These are phyloP conservation scores for Eupithecia dodoneata DNA, from an alignment of 2,888 invertebrate genomes.

Conservation along the genomic window DNA sequence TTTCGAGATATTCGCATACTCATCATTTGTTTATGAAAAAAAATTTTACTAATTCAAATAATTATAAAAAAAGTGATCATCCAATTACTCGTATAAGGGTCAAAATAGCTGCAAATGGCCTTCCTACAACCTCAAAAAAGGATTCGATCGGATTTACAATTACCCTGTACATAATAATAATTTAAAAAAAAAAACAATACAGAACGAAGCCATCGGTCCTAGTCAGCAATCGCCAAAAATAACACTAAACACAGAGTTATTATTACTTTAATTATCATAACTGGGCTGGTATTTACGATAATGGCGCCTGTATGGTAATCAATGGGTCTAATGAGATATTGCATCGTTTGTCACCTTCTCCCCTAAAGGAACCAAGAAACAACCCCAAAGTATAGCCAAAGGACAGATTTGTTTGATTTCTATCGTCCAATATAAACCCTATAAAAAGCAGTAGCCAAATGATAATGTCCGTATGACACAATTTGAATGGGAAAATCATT, in stretches of 20 bases:
- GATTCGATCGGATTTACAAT: too few relatives aligned
- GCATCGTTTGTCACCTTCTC: constrained; percentile 26
- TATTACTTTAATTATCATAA: constrained; percentile 31
- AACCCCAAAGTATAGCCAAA: background rate
- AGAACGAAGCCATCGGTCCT: background rate
- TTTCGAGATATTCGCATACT: too few relatives aligned
- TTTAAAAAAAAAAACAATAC: background rate
- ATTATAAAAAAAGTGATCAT: too few relatives aligned
- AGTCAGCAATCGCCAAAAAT: constrained; percentile 27
- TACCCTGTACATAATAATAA: too few relatives aligned
- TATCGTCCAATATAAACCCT: background rate
- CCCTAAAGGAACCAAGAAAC: background rate
- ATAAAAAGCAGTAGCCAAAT: background rate
- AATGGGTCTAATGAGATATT: constrained; percentile 25
- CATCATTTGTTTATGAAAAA: too few relatives aligned
- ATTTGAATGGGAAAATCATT: too few relatives aligned
- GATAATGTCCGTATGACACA: too few relatives aligned
- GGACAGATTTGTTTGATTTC: background rate
- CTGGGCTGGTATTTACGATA: constrained; percentile 34
- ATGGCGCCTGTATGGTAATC: constrained; percentile 32
- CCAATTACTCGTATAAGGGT: too few relatives aligned
- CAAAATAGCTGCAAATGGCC: too few relatives aligned
- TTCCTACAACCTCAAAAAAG: too few relatives aligned
- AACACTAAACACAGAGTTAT: constrained; percentile 32
- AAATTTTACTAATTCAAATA: too few relatives aligned